phyloP scores from a whole-genome alignment of 2,797 vertebrate species.

The Sebastes dallii region DNA sequence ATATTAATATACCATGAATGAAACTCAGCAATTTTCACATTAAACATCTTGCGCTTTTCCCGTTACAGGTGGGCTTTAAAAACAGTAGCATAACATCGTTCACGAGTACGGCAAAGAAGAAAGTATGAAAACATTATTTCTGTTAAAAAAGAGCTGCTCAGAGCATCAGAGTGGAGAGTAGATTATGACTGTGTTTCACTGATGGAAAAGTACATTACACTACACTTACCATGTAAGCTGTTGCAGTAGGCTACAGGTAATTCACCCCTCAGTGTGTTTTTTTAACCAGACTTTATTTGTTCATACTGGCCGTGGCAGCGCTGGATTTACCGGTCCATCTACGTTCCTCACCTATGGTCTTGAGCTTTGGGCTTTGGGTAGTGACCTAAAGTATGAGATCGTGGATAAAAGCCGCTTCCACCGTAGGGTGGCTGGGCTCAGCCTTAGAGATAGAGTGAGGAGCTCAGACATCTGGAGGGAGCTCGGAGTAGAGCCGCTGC shows the following conservation, averaged over 20 bases:
- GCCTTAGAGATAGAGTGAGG: too few relatives aligned
- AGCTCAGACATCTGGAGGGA: too few relatives aligned
- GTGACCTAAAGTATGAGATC: too few relatives aligned
- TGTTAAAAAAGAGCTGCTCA: not conserved
- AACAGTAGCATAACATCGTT: not conserved
- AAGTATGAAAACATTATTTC: not conserved
- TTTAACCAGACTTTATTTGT: not conserved
- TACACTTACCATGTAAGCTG: not conserved
- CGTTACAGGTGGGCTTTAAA: not conserved
- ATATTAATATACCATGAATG: too few relatives aligned
- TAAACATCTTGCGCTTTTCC: not conserved
- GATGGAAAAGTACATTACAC: not conserved
- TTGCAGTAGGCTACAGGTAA: not conserved
- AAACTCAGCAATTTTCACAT: not conserved
- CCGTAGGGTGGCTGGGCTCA: too few relatives aligned
- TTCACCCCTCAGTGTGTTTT: not conserved
- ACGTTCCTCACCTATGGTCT: too few relatives aligned
- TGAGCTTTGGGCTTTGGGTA: too few relatives aligned
- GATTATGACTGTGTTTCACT: not conserved
- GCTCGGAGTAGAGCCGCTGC: too few relatives aligned
- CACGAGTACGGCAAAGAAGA: not conserved
- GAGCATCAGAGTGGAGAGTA: not conserved
- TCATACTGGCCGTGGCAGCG: too few relatives aligned
- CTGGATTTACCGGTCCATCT: too few relatives aligned
- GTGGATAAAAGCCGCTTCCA: too few relatives aligned